Base-by-base conservation (phyloP, 2,113 vertebrate species). In the Forbesichthys agassizii region DNA sequence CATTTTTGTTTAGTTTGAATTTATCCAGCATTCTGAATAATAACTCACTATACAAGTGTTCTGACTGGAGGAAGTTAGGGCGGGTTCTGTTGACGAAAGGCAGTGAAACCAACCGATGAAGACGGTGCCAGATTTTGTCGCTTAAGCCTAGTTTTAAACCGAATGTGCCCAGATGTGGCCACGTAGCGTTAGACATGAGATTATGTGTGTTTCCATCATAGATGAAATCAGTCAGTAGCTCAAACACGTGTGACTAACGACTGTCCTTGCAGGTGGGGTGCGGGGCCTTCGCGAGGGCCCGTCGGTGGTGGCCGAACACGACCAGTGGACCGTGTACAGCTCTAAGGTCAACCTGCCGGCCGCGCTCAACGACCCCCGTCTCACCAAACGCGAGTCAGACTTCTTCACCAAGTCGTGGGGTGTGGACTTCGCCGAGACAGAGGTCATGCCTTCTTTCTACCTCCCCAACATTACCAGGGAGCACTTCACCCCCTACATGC, bases 401-500 rank as follows among this genome's bases (percentile, higher is more conserved):
- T 99, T 99, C 83, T 99, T 99, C 93, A 99, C 98, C 84, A 99
- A 99, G 88, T 96, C 96, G 53, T 99, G 98, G 98, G 98, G 98
- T 78, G 88, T 95, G 90, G 97, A 99, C 91, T 99, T 99, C 87
- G 92, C 95, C 2, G 97, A 99, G 87, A 94, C 90, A 4, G 96
- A 97, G 85, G 96, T 99, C 86, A 93, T 92, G 89, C 96, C 96
- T 77, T 96, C 96, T 65, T 93, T 94, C 95, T 95, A 93, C 95
- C 96, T 99, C 88, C 95, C 95, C 88, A 93, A 90, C 91, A 95
- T 99, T 92, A 95, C 90, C 87, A 93, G 94, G 88, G 98, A 98
- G 73, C 87, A 98, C 91, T 99, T 99, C 88, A 86, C 75, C 64
- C 81, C 86, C 9, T 99, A 98, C 92, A 93, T 95, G 81, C 95